Evolutionary conservation across 2,797 vertebrate genomes (phyloP).

Genomic region (Strix occidentalis): DNA sequence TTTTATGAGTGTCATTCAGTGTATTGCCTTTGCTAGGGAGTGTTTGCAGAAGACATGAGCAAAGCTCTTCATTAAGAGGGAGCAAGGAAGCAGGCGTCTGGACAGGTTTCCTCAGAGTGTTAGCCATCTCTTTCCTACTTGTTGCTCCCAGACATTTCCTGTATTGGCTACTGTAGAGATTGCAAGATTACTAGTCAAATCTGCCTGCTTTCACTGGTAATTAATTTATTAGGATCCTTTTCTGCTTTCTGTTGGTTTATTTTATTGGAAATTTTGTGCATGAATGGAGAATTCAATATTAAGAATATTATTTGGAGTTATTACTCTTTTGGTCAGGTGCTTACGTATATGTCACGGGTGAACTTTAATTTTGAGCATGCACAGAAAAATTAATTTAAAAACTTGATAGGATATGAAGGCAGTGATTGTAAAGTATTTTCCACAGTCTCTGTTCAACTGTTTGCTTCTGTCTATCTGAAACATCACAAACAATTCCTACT

Average conservation of each 20-base stretch:
- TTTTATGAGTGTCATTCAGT: not conserved
- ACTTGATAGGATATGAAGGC: not conserved
- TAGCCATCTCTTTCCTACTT: not conserved
- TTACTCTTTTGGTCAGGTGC: not conserved
- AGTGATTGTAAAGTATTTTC: not conserved
- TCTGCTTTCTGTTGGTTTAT: not conserved
- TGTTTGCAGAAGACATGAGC: not conserved
- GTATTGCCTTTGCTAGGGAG: not conserved
- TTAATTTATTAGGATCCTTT: not conserved
- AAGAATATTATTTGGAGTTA: not conserved
- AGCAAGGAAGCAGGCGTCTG: not conserved
- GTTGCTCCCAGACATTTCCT: not conserved
- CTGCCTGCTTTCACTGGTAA: not conserved
- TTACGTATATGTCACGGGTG: accelerated
- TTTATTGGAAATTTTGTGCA: not conserved
- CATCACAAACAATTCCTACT: not conserved
- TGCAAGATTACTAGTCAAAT: not conserved
- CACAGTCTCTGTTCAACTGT: not conserved
- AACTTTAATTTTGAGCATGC: not conserved
- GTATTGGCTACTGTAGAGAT: not conserved
- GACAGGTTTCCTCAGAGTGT: not conserved
- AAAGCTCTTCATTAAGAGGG: not conserved
- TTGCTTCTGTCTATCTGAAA: not conserved
- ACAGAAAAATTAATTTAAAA: not conserved
- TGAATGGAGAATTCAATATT: not conserved